Evolutionary conservation across 2,888 invertebrate species (phyloP).

Genomic region (Theristus sp.): DNA sequence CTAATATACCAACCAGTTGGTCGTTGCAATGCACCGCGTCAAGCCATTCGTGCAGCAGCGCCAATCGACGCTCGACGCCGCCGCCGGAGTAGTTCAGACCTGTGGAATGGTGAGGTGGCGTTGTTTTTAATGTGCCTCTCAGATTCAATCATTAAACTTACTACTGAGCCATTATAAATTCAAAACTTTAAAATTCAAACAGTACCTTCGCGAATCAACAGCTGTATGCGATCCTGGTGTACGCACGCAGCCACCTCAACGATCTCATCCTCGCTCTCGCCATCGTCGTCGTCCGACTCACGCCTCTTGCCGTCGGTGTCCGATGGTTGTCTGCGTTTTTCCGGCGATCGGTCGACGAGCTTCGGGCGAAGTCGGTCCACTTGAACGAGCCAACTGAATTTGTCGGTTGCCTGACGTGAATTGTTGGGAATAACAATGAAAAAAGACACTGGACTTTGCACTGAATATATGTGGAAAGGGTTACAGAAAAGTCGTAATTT

Average conservation of each 20-base stretch:
- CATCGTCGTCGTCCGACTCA: constrained; percentile 12
- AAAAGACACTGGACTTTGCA: too few species aligned
- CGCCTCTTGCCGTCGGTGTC: background rate
- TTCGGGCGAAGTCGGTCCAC: constrained; percentile 39
- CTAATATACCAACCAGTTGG: constrained; percentile 27
- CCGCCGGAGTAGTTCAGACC: constrained; percentile 50
- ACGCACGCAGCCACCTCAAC: constrained; percentile 35
- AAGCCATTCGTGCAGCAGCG: constrained; percentile 43
- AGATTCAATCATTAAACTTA: too few species aligned
- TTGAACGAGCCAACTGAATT: constrained; percentile 55
- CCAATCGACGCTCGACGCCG: constrained; percentile 47
- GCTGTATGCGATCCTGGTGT: background rate
- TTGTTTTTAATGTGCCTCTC: too few species aligned
- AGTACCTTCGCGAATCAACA: background rate
- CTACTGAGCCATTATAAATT: background rate
- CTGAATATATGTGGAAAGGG: too few species aligned
- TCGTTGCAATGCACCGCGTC: constrained; percentile 58
- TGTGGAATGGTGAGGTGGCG: constrained; percentile 45
- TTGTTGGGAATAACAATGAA: too few species aligned
- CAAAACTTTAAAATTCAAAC: background rate
- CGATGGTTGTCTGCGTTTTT: too few species aligned
- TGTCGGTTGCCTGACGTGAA: constrained; percentile 45
- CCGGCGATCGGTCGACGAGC: too few species aligned
- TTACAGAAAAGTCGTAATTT: too few species aligned
- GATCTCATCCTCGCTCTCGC: background rate